Evolutionary conservation across 2,797 vertebrate genomes (phyloP).

Genomic region (Cuniculus paca): DNA sequence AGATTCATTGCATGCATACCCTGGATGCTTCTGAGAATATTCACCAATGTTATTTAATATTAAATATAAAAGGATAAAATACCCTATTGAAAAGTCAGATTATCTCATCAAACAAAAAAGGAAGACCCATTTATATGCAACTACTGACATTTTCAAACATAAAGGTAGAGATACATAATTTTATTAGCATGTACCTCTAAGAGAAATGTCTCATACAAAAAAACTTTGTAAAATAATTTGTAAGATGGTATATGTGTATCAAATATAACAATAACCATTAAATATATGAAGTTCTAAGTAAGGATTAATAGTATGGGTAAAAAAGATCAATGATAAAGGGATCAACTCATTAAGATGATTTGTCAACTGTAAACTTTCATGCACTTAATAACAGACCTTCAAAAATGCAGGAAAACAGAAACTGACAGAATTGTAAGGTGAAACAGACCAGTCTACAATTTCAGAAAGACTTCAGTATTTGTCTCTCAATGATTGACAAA

Average conservation of each 20-base stretch:
- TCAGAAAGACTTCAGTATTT: not conserved
- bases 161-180: not conserved
- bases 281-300: not conserved
- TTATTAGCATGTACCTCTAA: not conserved
- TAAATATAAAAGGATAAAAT: not conserved
- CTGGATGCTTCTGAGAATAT: slow-evolving; percentile 27
- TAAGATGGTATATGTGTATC: not conserved
- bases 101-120: slow-evolving; percentile 26
- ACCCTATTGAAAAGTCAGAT: slow-evolving; percentile 18
- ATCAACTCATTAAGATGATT: not conserved
- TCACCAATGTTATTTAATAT: not conserved
- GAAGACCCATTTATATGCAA: not conserved
- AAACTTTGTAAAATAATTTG: not conserved
- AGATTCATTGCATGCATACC: not conserved
- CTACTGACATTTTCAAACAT: not conserved
- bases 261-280: not conserved
- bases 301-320: not conserved
- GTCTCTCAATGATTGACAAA: slow-evolving; percentile 17
- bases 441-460: not conserved
- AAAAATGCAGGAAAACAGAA: slow-evolving; percentile 13
- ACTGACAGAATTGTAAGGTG: not conserved
- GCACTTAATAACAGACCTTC: not conserved
- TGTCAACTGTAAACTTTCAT: not conserved
- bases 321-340: not conserved
- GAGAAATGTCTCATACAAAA: not conserved